These are phyloP conservation scores for Nomada fucata DNA, from an alignment of 2,888 invertebrate species.

Conservation along the genomic window DNA sequence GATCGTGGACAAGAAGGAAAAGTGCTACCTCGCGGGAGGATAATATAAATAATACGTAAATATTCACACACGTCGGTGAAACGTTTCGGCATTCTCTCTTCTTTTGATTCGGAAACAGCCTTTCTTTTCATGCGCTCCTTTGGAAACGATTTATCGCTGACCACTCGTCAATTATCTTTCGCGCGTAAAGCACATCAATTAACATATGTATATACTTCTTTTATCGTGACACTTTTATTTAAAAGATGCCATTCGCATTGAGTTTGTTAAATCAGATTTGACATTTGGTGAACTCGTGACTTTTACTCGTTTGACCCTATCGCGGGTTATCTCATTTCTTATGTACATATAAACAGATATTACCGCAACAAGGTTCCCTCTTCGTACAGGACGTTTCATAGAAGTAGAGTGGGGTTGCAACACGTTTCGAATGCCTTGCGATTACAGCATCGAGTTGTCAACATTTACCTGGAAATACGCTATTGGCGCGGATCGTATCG, in stretches of 20 bases:
- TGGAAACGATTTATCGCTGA: slow-evolving; percentile 42
- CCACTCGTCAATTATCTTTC: slow-evolving; percentile 47
- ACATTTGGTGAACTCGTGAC: slow-evolving; percentile 74
- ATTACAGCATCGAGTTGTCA: neutral
- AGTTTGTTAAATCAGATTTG: slow-evolving; percentile 74
- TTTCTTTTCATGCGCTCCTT: slow-evolving; percentile 32
- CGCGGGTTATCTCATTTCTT: slow-evolving; percentile 74
- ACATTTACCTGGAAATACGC: neutral
- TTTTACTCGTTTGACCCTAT: slow-evolving; percentile 74
- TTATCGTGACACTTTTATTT: slow-evolving; percentile 66
- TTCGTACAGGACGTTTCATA: slow-evolving; percentile 63
- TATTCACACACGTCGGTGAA: slow-evolving; percentile 10
- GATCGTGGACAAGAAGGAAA: slow-evolving; percentile 43
- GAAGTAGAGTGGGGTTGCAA: slow-evolving; percentile 9
- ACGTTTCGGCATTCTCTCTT: slow-evolving; percentile 8
- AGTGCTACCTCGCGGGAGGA: neutral
- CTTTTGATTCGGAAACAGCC: slow-evolving; percentile 51
- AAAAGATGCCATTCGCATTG: slow-evolving; percentile 62
- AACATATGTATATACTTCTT: slow-evolving; percentile 53
- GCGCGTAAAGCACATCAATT: slow-evolving; percentile 58
- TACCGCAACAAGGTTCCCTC: slow-evolving; percentile 73
- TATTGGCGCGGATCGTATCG: neutral
- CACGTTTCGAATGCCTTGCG: neutral
- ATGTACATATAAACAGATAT: slow-evolving; percentile 81
- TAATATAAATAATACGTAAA: slow-evolving; percentile 44